Base-by-base conservation (phyloP, 1,140 invertebrate species). In the Pomacea maculata region DNA sequence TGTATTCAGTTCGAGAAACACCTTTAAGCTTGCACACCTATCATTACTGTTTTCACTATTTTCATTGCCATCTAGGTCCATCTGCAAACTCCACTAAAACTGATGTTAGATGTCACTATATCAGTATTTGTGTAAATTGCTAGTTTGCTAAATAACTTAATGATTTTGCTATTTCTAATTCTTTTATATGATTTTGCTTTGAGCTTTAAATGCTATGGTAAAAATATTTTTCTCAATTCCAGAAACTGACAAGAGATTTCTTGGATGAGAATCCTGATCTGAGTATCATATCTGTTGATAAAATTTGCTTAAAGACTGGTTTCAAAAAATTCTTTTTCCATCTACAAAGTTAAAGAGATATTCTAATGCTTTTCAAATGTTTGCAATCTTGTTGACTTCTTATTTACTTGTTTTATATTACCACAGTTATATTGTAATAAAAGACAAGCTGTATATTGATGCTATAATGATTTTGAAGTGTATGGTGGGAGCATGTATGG, bases 261-360 rank as follows among this genome's bases (percentile, higher is more conserved):
- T 19, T 83, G 34, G 71, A 78, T 52, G 80, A 76, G 45, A 54
- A 79, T 78, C 75, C 82, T 9, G 82, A 83, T 11, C 71, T 85
- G 70, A 75, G 83, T 34, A 75, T 83, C 63, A 57, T 83, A 52
- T 65, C 52, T 54, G 75, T 80, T 17, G 55, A 82, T 63, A 25
- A 80, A 54, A 34, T 85, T 10, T 76, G 63, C 10, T 71, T 81
- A 68, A 81, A 81, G 70, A 67, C 78, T 63, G 84, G 82, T 61
- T 79, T 82, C 70, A 85, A 85, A 21, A 57, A 54, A 55, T 83
- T 83, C 79, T 72, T 75, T 3, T 80, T 84, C 63, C 71, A 65
- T 15, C 54, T 82, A 19, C 29, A 63, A 63, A 57, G 45, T 15
- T 57, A 19, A 57, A 54, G 72, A 73, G 25, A 15, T 17, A 61